Evolutionary conservation across 2,797 vertebrate species (phyloP).

Genomic region (Rhinoraja longicauda): DNA sequence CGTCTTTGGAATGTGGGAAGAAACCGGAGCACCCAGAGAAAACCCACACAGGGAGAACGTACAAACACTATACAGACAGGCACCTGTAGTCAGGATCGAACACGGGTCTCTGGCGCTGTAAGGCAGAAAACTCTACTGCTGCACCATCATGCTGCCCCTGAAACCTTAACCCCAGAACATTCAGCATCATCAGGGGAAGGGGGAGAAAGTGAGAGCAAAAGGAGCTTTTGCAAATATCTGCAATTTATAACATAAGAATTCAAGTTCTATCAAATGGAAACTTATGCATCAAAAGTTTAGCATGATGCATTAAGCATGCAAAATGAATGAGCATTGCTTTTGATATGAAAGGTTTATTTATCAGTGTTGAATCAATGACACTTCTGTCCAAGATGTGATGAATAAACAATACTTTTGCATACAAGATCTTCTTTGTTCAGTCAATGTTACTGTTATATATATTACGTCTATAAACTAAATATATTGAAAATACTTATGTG

Average conservation of each 20-base stretch:
- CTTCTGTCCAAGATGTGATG: conserved; percentile 24
- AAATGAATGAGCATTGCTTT: background rate
- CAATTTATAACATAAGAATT: background rate
- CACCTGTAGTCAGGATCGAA: too few species aligned
- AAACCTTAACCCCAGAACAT: background rate
- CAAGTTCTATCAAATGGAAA: background rate
- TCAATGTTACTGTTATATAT: background rate
- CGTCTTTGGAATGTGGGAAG: too few species aligned
- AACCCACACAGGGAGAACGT: too few species aligned
- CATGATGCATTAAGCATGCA: background rate
- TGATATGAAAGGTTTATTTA: conserved; percentile 11
- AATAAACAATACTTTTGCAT: conserved; percentile 29
- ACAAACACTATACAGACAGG: too few species aligned
- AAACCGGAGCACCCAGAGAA: too few species aligned
- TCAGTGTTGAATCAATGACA: conserved; percentile 7
- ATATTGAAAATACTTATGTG: background rate
- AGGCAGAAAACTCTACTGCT: too few species aligned
- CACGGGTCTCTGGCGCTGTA: too few species aligned
- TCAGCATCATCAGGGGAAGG: background rate
- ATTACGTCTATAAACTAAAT: background rate
- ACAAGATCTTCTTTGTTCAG: conserved; percentile 21
- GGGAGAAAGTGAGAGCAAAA: background rate
- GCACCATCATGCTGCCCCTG: background rate
- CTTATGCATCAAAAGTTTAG: background rate
- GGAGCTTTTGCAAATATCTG: background rate